A percentile compares a stretch with the other conserved stretches of the same genome.
Evolutionary conservation across 2,113 vertebrate genomes (phyloP).

Genomic region (Pterocles orientalis): DNA sequence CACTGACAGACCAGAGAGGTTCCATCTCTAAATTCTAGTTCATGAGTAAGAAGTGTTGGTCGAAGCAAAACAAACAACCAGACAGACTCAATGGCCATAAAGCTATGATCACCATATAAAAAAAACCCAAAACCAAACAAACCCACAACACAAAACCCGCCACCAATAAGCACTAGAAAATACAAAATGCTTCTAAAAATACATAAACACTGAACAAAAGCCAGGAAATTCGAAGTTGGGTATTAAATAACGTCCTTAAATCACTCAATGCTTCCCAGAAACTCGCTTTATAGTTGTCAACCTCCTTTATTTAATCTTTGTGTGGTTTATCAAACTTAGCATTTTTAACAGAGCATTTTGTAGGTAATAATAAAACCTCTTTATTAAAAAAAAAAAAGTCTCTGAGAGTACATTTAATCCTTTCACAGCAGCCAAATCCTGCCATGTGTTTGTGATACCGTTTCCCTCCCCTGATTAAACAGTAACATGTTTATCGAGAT

Average conservation of each 20-base stretch:
- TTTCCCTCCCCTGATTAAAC: slow-evolving; percentile 59
- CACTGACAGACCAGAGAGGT: not conserved
- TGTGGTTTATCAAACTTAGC: not conserved
- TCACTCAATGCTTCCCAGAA: not conserved
- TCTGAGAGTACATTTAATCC: slow-evolving; percentile 31
- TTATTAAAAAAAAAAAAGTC: not conserved
- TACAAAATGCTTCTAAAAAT: slow-evolving; percentile 56
- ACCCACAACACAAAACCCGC: not conserved
- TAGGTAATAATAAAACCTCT: slow-evolving; percentile 25
- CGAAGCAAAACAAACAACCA: not conserved
- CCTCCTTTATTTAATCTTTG: not conserved
- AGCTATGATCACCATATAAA: not conserved
- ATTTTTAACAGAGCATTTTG: slow-evolving; percentile 6
- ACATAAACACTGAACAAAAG: slow-evolving; percentile 48
- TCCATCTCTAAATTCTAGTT: not conserved
- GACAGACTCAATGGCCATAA: not conserved
- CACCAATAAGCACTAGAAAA: not conserved
- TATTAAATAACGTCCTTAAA: slow-evolving; percentile 47
- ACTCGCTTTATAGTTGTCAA: not conserved
- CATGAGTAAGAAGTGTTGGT: not conserved
- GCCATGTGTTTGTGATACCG: slow-evolving; percentile 37
- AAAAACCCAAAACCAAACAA: not conserved
- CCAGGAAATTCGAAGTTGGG: slow-evolving; percentile 41
- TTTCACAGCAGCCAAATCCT: slow-evolving; percentile 52
- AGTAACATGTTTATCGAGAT: slow-evolving; percentile 56